Base-by-base conservation (phyloP, 2,888 invertebrate species). In the Dendrolimus houi region DNA sequence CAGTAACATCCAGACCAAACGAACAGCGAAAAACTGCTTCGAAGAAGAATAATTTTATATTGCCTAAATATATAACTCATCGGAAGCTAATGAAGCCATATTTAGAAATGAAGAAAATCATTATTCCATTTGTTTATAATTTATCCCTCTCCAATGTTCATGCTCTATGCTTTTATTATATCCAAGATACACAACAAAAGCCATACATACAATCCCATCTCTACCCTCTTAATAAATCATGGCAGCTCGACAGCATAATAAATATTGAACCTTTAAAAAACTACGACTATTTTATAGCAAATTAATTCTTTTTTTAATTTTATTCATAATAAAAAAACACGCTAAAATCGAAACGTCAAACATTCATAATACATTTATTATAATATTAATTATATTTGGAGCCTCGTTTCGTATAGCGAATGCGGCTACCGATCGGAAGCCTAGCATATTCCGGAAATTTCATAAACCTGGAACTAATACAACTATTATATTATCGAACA, bases 221-320 rank as follows among this genome's bases (percentile, higher is more conserved):
- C 29, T 75, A 75, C 68, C 69, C 72, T 69, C 66, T 68, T 56
- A 59, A 70, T 69, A 75, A 80, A 77, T 74, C 73, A 84, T 84
- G 87, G 87, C 87, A 83, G 85, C 84, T 85, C 77, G 72, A 80
- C 70, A 75, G 78, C 74, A 67, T 74, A 75, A 74, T 71, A 77
- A 71, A 77, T 74, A 70, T 56, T 13, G 54, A 57, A 14, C 53
- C n/a, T 52, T n/a, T 56, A 54, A 40, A 40, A 47, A 47, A 47
- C 9, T 47, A 10, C 6, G 9, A 47, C 9, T 12, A 10, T 10
- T 47, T 47, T 47, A 47, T 47, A 47, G 47, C 47, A 47, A 47
- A 47, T 17, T 47, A 47, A 47, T 47, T 47, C 12, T 47, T 47
- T 8, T 47, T 47, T 47, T 47, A 29, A 29, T 3, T 47, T 47